Evolutionary conservation across 2,888 invertebrate genomes (phyloP), one percentile per base, ranked within the genome.

Genomic region (Mechanitis messenoides): DNA sequence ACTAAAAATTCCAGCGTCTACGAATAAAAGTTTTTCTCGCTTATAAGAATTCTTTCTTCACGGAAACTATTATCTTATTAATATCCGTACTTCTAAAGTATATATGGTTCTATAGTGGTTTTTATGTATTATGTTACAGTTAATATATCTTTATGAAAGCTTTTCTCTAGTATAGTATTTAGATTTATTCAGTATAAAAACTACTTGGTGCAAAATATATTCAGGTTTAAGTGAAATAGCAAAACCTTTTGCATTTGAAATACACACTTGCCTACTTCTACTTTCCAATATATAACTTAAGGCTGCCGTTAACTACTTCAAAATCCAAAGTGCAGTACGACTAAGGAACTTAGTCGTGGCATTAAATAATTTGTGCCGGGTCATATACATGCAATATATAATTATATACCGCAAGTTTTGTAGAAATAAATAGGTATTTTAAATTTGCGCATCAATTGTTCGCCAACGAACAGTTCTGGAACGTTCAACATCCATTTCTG

Each of bases 401-500:
- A 28, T 31, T 31, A 31, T 50, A 31, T 31, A 31, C 7, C 9
- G 9, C 28, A 50, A 28, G 5, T 50, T 31, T 31, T 9, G 1
- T 50, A 31, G 31, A 20, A 50, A 12, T 3, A 28, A 50, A 42
- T 3, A 11, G n/a, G 9, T 3, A 28, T 4, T 7, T 50, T 28
- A 31, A 50, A 31, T 2, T 50, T 50, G 5, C 9, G 5, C 50
- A 7, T 50, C 31, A 31, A 50, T 11, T 31, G 31, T 31, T 31
- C 28, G 11, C 2, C 11, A 50, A 9, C 28, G 80, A 79, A 76
- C 79, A 76, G 72, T 75, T 77, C 77, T 79, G 78, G 73, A 79
- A 77, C 74, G 75, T 75, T 74, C 76, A 70, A 74, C 73, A 78
- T 79, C 80, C 83, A 80, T 83, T 83, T 82, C 81, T 83, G 80